Evolutionary conservation across 2,888 invertebrate genomes (phyloP).

Genomic region (Drosophila colorata): DNA sequence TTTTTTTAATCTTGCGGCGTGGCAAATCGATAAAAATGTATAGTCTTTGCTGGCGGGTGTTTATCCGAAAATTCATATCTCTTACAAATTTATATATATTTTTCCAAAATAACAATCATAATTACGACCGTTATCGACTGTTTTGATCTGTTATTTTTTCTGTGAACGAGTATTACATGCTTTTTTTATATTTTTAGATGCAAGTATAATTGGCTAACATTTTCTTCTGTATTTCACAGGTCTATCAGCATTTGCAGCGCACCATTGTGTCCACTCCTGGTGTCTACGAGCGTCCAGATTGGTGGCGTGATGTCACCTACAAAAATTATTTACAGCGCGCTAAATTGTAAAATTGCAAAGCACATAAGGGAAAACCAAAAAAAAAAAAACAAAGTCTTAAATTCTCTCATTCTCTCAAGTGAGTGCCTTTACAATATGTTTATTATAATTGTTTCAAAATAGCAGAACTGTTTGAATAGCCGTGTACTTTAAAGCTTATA

Average conservation of each 20-base stretch:
- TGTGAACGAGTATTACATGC: no score
- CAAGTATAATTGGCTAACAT: not conserved
- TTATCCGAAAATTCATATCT: no score
- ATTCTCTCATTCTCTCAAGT: conserved; percentile 6
- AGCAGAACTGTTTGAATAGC: not conserved
- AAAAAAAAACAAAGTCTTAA: not conserved
- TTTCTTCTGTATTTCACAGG: conserved; percentile 85
- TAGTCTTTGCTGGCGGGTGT: no score
- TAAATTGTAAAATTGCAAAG: conserved; percentile 73
- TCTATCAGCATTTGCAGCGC: conserved; percentile 90
- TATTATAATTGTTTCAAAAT: not conserved
- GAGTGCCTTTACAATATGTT: conserved; percentile 31
- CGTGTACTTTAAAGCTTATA: conserved; percentile 19
- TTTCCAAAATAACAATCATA: no score
- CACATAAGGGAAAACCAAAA: not conserved
- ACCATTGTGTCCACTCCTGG: conserved; percentile 88
- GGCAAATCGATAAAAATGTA: no score
- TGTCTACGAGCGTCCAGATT: conserved; percentile 89
- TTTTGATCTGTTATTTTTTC: no score
- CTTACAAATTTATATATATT: no score
- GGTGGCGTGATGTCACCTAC: conserved; percentile 91
- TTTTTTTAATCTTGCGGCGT: no score
- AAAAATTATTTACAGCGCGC: conserved; percentile 81
- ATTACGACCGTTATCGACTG: no score
- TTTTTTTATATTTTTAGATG: no score